These are phyloP conservation scores for Ericerus pela DNA, from an alignment of 1,140 invertebrate genomes.

Conservation along the genomic window DNA sequence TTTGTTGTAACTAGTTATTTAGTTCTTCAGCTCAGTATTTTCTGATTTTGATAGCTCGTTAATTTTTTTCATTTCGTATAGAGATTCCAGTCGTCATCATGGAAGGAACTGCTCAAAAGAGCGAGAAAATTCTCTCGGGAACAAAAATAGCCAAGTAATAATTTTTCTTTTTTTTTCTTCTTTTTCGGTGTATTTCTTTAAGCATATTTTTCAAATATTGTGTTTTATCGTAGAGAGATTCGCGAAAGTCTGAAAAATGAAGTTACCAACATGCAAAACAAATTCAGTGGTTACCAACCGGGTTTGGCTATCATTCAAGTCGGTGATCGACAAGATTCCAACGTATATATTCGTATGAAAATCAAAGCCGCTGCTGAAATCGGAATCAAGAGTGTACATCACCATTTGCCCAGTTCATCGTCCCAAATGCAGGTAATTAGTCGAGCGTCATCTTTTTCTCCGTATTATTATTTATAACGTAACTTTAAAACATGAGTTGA, in stretches of 20 bases:
- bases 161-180: slow-evolving; percentile 15
- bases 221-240: slow-evolving; percentile 50
- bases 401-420: slow-evolving; percentile 47
- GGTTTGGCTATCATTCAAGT: slow-evolving; percentile 77
- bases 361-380: slow-evolving; percentile 81
- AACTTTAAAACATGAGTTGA: no score
- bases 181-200: slow-evolving; percentile 9
- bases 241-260: slow-evolving; percentile 49
- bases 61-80: no score
- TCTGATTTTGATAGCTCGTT: no score
- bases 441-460: not conserved
- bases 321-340: slow-evolving; percentile 90
- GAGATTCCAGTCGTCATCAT: no score
- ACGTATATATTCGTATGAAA: slow-evolving; percentile 97
- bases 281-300: slow-evolving; percentile 48
- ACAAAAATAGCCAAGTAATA: slow-evolving; percentile 44
- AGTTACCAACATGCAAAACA: slow-evolving; percentile 42
- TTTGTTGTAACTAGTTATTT: no score
- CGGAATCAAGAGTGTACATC: slow-evolving; percentile 68
- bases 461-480: not conserved
- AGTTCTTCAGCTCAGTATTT: no score
- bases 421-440: not conserved
- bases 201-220: no score
- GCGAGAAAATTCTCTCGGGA: slow-evolving; percentile 43
- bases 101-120: slow-evolving; percentile 16